Evolutionary conservation across 2,113 vertebrate species (phyloP), one percentile per base, ranked within the genome.

Genomic region (Cisticola juncidis): DNA sequence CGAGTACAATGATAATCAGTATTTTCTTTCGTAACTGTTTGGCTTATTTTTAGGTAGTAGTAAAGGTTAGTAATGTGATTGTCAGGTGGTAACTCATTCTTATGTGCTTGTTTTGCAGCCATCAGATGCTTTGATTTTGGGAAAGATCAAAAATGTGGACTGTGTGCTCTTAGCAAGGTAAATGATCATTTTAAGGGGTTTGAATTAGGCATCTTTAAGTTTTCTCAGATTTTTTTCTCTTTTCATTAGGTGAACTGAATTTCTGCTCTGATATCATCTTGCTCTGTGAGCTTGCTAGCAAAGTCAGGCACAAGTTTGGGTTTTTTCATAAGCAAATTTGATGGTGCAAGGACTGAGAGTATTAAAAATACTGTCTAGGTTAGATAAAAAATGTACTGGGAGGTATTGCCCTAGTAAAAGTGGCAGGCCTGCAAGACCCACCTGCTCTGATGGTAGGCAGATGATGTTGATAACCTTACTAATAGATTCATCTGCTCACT

Each of bases 161-260:
- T 99, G 99, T 91, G 99, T 99, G 35, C 98, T 99, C 24, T 98
- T 99, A 60, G 99, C 99, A 95, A 99, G 99, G 99, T 99, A 98
- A 97, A 36, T 24, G 9, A 71, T 8, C 2, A 23, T 66, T 74
- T 87, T 73, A 70, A 68, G 11, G 6, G 1, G 3, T 26, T 56
- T 58, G 3, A 61, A 13, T 76, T 69, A 12, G 14, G 11, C 12
- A 1, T 64, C 22, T 50, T 73, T 12, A 69, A 38, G 8, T 91
- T 66, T 80, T 51, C 35, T 83, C 12, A 12, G 5, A 47, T 19
- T 4, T 5, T 15, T 78, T 92, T 73, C 42, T 68, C 42, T 66
- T 79, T 71, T 50, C 8, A 21, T 53, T 54, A 35, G 12, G 10
- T 61, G 29, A 82, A 78, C 19, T 81, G 25, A 66, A 57, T 66